Evolutionary conservation across 1,140 invertebrate species (phyloP).

Genomic region (Ctenoplectra terminalis): DNA sequence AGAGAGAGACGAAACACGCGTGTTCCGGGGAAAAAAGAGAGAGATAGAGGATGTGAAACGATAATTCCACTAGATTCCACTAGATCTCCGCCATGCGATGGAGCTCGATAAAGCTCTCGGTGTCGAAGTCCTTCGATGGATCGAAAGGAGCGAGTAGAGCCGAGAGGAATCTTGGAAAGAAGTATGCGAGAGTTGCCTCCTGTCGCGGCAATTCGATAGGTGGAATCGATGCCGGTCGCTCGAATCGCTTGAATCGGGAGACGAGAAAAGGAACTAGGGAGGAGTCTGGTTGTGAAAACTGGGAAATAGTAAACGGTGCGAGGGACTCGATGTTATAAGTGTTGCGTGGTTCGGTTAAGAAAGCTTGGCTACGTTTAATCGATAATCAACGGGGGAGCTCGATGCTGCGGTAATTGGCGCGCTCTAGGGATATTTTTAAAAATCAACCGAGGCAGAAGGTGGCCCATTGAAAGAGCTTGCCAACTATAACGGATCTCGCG

Average conservation of each 20-base stretch:
- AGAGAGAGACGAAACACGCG: background rate
- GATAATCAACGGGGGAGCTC: conserved; percentile 1
- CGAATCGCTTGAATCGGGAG: background rate
- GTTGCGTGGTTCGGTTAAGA: too few relatives aligned
- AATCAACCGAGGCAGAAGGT: conserved; percentile 16
- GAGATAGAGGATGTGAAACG: conserved; percentile 45
- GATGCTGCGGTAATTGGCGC: background rate
- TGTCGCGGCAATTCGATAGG: background rate
- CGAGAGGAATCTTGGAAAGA: background rate
- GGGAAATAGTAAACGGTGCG: too few relatives aligned
- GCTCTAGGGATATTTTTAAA: conserved; percentile 19
- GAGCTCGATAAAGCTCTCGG: background rate
- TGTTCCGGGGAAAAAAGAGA: too few relatives aligned
- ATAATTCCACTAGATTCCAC: too few relatives aligned
- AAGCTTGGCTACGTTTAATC: too few relatives aligned
- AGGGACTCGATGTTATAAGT: too few relatives aligned
- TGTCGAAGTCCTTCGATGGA: conserved; percentile 20
- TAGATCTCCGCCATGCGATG: background rate
- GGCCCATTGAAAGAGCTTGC: conserved; percentile 34
- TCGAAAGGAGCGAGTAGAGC: conserved; percentile 1
- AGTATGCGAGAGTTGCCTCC: background rate
- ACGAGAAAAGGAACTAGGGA: background rate
- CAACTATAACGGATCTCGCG: conserved; percentile 35
- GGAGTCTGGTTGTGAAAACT: too few relatives aligned
- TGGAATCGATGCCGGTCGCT: conserved; percentile 5